Evolutionary conservation across 2,113 vertebrate genomes (phyloP), one percentile per base, ranked within the genome.

Genomic region (Dromaius novaehollandiae): DNA sequence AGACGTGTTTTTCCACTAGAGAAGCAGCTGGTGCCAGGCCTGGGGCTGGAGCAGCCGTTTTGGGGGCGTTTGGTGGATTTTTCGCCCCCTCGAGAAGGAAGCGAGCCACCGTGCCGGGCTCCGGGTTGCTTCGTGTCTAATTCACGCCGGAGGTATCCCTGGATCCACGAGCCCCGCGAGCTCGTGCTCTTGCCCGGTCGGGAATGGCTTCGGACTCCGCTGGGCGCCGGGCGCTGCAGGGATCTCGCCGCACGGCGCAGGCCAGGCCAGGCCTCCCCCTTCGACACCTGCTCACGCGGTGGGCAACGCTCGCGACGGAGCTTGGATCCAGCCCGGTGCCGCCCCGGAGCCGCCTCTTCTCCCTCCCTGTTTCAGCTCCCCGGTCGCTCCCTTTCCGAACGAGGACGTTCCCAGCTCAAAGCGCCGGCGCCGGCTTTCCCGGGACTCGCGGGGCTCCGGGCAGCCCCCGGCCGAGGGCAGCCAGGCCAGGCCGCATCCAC

Each of bases 101-200:
- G 1, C 1, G 46, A 80, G 32, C 71, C 48, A 32, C 7, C 5
- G 58, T 2, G 1, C 11, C 17, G 11, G 7, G 40, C 61, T 80
- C 28, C 86, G 26, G 17, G 0, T 13, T 50, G 0, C 58, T 32
- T 58, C 5, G 32, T 5, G 0, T 9, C 65, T 1, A 18, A 25
- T 16, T 53, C n/a, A 2, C 2, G 0, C 42, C 1, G 1, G 9
- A n/a, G 12, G 1, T 15, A 70, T 70, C 50, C 32, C 68, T 15
- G 38, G 38, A 38, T 38, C 38, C 38, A 38, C 38, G 38, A 38
- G 30, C 44, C 44, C 44, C 44, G 16, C 44, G 5, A 46, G 12
- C 12, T 56, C 55, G 12, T 32, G 0, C 48, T 13, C 4, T 26
- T 1, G 2, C 14, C 83, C 64, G 0, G 0, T 26, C 1, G 42